Evolutionary conservation across 2,113 vertebrate genomes (phyloP), one percentile per base, ranked within the genome.

Genomic region (Syngnathus scovelli): DNA sequence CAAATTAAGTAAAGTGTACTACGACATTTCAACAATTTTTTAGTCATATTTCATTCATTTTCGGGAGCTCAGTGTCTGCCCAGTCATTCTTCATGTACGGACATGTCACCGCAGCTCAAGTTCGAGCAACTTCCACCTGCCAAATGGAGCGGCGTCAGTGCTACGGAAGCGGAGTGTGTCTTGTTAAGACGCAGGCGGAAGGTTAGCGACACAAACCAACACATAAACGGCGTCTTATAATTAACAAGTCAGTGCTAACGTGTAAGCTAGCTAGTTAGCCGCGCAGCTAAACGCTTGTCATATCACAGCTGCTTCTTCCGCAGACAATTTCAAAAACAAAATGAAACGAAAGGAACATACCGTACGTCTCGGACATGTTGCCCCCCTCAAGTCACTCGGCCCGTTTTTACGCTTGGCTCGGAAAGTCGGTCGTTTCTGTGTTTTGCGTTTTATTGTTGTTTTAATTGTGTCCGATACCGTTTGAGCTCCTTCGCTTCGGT

Each of bases 341-440:
- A 16, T 1, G 4, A 18, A 18, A 6, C 18, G 5, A 21, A 52
- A 52, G 10, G 68, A 62, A 85, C 86, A 27, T 90, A 92, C 92
- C 92, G 89, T 92, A 92, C 68, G 92, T 92, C 88, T 92, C 92
- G 71, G 92, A 92, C 92, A 92, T 92, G 88, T 86, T 82, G 86
- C 12, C 27, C 52, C 80, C 81, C 78, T 83, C 81, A 55, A 76
- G 43, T 84, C 77, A 67, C 4, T 39, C 66, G 61, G 63, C 73
- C 21, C 61, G 75, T 56, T 71, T 39, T 64, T 65, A 41, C 39
- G 55, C 58, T 27, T 66, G 55, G 72, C 67, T 69, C 44, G 70
- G 58, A 60, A 75, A 67, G 72, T 70, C 64, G 68, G 58, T 7
- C 16, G 69, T 56, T 18, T 36, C 7, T 58, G 36, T 6, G 2